phyloP scores from a whole-genome alignment of 1,140 invertebrate species.

The Drosophila nigrodunni region DNA sequence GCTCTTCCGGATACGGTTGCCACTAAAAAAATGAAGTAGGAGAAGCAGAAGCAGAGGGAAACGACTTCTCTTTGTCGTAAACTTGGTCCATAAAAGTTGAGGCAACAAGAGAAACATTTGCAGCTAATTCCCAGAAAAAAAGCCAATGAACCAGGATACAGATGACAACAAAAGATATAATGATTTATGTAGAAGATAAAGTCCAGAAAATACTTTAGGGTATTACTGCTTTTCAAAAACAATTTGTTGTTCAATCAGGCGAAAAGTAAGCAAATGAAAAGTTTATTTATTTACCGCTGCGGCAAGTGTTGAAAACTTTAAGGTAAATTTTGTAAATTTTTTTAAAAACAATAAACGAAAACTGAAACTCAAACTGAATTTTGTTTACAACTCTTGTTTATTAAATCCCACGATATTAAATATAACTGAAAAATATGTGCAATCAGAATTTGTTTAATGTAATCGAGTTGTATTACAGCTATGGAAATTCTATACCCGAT shows the following conservation, averaged over 20 bases:
- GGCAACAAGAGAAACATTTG: constrained; percentile 46
- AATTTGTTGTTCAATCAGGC: background rate
- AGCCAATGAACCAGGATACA: constrained; percentile 67
- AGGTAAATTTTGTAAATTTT: background rate
- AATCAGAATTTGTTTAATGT: background rate
- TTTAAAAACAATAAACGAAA: constrained; percentile 1
- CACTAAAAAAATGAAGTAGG: background rate
- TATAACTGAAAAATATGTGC: background rate
- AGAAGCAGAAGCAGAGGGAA: constrained; percentile 31
- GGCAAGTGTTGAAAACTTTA: constrained; percentile 7
- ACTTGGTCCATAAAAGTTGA: constrained; percentile 70
- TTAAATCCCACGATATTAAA: constrained; percentile 7
- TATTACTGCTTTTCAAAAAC: constrained; percentile 1
- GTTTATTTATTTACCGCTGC: constrained; percentile 19
- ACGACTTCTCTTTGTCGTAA: constrained; percentile 65
- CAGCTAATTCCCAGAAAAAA: constrained; percentile 36
- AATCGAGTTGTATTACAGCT: background rate
- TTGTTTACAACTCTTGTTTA: background rate
- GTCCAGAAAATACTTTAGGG: background rate
- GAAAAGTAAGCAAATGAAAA: background rate
- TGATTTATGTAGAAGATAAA: background rate
- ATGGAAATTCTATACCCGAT: background rate
- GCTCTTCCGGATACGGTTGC: background rate
- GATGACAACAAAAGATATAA: constrained; percentile 23
- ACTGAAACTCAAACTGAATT: background rate